Evolutionary conservation across 2,113 vertebrate species (phyloP), one percentile per base, ranked within the genome.

Genomic region (Mugil cephalus): DNA sequence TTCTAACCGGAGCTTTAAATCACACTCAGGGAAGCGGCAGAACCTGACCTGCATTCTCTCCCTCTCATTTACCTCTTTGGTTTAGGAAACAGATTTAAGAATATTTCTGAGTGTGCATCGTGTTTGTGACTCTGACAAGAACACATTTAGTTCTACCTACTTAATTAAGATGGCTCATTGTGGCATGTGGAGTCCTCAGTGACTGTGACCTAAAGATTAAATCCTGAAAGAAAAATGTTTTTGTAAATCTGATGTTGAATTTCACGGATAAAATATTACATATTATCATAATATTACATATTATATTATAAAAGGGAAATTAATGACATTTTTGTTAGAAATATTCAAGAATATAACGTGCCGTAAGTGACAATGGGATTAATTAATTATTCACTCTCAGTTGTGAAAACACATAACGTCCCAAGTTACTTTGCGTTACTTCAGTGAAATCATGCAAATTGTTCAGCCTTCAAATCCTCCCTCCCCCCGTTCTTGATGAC

Each of bases 1-100:
- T 80, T 74, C 82, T 76, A 87, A 82, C 83, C 59, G 48, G 48
- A 60, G 69, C 55, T 67, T 59, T 53, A 71, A 77, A 62, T 76
- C 50, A 80, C 56, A 79, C 48, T 21, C n/a, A 60, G 45, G 69
- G 48, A 70, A 40, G 5, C 34, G 52, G 21, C 11, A 19, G 17
- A 55, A 10, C 10, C 47, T 17, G 24, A 19, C 17, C n/a, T 4
- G 4, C 14, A 1, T 6, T n/a, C 1, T 6, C n/a, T 7, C 8
- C 11, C 11, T n/a, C n/a, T 53, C 53, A 54, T 72, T 61, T 30
- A 30, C 2, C 24, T 30, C 24, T 30, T 30, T 53, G 21, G 17
- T 40, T 40, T 34, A 15, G 38, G n/a, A 46, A 50, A 54, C 30
- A 1, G 1, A 15, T 72, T 45, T 35, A 19, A 54, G 0, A 24